Conservation (phyloP, 2,888 invertebrate species). For the Drosophila kambysellisi region DNA sequence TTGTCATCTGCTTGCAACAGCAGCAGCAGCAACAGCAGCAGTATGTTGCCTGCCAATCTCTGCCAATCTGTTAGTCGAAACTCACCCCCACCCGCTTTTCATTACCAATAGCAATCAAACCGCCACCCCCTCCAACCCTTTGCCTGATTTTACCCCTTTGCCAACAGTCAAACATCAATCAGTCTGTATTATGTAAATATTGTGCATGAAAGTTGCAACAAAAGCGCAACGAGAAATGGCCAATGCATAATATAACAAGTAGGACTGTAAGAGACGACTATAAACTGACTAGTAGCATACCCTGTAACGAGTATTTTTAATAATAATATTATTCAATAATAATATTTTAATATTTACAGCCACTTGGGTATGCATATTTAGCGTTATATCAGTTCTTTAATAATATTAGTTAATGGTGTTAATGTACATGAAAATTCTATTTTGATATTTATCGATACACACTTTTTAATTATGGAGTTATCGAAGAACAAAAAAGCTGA, state of each 20-base stretch:
- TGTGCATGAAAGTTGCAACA: constrained; percentile 76
- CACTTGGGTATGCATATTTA: background rate
- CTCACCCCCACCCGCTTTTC: constrained; percentile 60
- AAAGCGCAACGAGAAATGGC: constrained; percentile 62
- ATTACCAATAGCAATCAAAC: constrained; percentile 62
- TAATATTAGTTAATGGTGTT: background rate
- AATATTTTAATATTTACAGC: background rate
- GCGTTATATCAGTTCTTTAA: background rate
- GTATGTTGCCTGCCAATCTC: constrained; percentile 47
- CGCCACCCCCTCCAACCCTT: background rate
- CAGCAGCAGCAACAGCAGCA: constrained; percentile 19
- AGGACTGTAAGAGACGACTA: background rate
- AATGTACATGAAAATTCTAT: background rate
- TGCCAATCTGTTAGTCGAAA: constrained; percentile 42
- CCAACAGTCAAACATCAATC: constrained; percentile 72
- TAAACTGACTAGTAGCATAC: background rate
- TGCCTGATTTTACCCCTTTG: background rate
- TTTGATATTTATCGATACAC: background rate
- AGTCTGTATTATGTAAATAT: constrained; percentile 75
- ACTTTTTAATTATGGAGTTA: background rate
- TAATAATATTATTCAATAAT: too few relatives aligned
- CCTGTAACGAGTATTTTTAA: background rate
- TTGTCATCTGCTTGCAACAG: constrained; percentile 62
- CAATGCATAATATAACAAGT: constrained; percentile 36
- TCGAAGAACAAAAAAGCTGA: background rate